Base-by-base conservation (phyloP, 2,113 vertebrate species). In the Tetrao urogallus region DNA sequence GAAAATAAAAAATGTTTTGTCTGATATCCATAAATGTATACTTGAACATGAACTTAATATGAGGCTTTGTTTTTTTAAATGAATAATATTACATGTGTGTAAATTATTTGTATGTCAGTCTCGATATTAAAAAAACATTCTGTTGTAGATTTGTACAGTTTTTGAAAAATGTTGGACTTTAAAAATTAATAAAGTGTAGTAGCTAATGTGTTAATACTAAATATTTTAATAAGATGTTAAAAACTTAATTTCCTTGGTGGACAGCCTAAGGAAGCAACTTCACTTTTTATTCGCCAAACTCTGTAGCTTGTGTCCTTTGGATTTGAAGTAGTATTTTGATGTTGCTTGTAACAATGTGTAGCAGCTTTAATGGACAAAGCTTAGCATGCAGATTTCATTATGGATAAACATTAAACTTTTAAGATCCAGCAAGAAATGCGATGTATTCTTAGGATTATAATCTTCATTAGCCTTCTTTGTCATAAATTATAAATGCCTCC, bases 401-500 rank as follows among this genome's bases (percentile, higher is more conserved):
- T 30, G 93, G 93, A 38, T 84, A 85, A 36, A 63, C 43, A 83
- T 96, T 93, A 92, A 95, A 90, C 69, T 93, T 47, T 90, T 79
- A 93, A 74, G 72, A 83, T 83, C 60, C 84, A 88, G 54, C 43
- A 87, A 45, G 92, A 66, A 92, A 61, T 93, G 21, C 86, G 74
- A 0, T 89, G 69, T 92, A 82, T 96, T 91, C 42, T 95, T 60
- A 85, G 71, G 69, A 90, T 95, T 95, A 72, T 97, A 94, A 87
- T 95, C 86, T 94, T 96, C 93, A 58, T 61, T 87, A 36, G 81
- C 88, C 82, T 93, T 81, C 87, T 57, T 93, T 34, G 34, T 73
- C 60, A 87, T 97, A 84, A 96, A 98, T 98, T 91, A 98, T 98
- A 95, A 96, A 97, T 92, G 63, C 48, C 90, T 97, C 93, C 95